Evolutionary conservation across 2,888 invertebrate species (phyloP), one percentile per base, ranked within the genome.

Genomic region (Ophraella communa): DNA sequence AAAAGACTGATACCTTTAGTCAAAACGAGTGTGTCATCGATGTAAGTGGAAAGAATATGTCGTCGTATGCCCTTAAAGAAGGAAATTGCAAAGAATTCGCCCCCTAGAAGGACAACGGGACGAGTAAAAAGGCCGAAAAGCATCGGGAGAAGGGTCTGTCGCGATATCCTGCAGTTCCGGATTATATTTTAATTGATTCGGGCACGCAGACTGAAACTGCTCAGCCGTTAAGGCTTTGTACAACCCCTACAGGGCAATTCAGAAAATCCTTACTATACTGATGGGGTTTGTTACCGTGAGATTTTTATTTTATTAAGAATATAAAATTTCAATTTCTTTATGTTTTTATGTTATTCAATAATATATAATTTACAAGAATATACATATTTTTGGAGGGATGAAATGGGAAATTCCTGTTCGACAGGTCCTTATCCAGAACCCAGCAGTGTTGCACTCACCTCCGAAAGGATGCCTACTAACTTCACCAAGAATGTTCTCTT

Each of bases 151-250:
- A 75, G 77, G 77, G 78, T 74, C 78, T 75, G 77, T 78, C 77
- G 75, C 71, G 74, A 77, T 73, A 76, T 77, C 79, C 76, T 75
- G 75, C 81, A 82, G 85, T 85, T 85, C 85, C 85, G 85, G 85
- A 85, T 85, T 85, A 84, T 84, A 84, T 83, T 85, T 85, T 85
- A 86, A 85, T 86, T 85, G 85, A 86, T 85, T 85, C 83, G 80
- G 79, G 81, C 81, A 82, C 81, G 81, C 81, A 81, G 76, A 78
- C 81, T 79, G 80, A 74, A 78, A 76, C 77, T 74, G 77, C 76
- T 81, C 81, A 79, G 78, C 80, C 81, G 82, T 80, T 75, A 82
- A 81, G 76, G 75, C 77, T 76, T 79, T 49, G 30, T 60, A 14
- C n/a, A 30, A 53, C 42, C 23, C 42, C 18, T 60, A 60, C 60